phyloP scores from a whole-genome alignment of 1,140 invertebrate species.

The Bombus pyrosoma region DNA sequence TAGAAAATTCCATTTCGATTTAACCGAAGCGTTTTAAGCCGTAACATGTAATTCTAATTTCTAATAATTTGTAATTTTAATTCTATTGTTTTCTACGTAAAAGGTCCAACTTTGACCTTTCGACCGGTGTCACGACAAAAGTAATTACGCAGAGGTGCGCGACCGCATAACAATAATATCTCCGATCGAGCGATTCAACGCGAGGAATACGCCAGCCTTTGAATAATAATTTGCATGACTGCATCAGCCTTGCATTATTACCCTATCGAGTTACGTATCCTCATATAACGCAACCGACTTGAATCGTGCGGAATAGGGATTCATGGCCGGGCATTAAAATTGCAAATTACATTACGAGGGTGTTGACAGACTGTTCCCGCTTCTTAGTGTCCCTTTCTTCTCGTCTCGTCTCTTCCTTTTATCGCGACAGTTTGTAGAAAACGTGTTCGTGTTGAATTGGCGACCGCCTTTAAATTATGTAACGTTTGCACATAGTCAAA shows the following conservation, averaged over 20 bases:
- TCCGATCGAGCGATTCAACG: slow-evolving; percentile 32
- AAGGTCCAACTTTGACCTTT: not conserved
- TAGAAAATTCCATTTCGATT: not conserved
- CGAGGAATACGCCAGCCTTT: slow-evolving; percentile 50
- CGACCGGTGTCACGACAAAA: not conserved
- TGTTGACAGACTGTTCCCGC: slow-evolving; percentile 61
- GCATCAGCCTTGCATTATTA: slow-evolving; percentile 59
- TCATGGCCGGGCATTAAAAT: slow-evolving; percentile 72
- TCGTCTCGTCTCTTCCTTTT: not conserved
- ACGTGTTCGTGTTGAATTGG: not conserved
- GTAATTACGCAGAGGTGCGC: not conserved
- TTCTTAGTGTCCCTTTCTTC: slow-evolving; percentile 17
- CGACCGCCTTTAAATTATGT: not conserved
- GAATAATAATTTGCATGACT: slow-evolving; percentile 62
- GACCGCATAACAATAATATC: slow-evolving; percentile 24
- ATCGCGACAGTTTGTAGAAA: not conserved
- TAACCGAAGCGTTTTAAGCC: not conserved
- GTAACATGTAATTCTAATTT: not conserved
- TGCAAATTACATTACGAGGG: slow-evolving; percentile 75
- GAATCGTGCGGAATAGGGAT: slow-evolving; percentile 38
- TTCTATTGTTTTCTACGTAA: not conserved
- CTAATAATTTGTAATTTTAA: not conserved
- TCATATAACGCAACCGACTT: slow-evolving; percentile 14
- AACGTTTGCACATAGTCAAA: slow-evolving; percentile 2
- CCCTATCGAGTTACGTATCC: slow-evolving; percentile 60